Conservation (phyloP, 1,140 invertebrate genomes). For the Papilio dardanus region DNA sequence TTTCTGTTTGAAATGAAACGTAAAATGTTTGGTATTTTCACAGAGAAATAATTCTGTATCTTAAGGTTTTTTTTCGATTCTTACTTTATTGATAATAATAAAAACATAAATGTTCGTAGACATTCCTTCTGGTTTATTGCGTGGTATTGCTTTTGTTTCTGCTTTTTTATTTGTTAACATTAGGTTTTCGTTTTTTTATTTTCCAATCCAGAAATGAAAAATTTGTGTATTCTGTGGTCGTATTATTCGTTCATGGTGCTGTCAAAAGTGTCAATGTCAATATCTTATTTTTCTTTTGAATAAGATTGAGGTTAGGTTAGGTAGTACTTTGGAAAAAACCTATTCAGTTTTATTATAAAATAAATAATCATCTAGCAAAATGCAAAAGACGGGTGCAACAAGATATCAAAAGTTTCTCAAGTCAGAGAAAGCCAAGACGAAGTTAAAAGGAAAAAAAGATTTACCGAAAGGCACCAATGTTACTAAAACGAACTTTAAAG, state of each 20-base stretch:
- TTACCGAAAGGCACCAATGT: slow-evolving; percentile 91
- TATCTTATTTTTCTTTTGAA: not conserved
- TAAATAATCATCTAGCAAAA: slow-evolving; percentile 44
- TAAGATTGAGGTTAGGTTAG: slow-evolving; percentile 1
- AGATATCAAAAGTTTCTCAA: slow-evolving; percentile 87
- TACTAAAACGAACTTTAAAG: slow-evolving; percentile 93
- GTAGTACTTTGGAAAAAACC: not conserved
- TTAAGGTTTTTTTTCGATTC: too few species aligned
- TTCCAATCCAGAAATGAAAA: not conserved
- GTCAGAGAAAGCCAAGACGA: slow-evolving; percentile 90
- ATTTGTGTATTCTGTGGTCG: not conserved
- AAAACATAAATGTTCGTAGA: too few species aligned
- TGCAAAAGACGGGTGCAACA: slow-evolving; percentile 75
- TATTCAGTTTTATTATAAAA: not conserved
- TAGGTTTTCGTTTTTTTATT: not conserved
- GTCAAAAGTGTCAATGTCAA: not conserved
- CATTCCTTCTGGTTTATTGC: not conserved
- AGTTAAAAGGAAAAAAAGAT: slow-evolving; percentile 87
- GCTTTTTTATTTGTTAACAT: not conserved
- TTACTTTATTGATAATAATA: too few species aligned
- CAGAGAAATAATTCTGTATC: too few species aligned
- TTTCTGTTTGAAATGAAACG: too few species aligned
- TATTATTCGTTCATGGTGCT: not conserved
- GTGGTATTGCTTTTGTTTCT: not conserved
- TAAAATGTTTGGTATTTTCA: too few species aligned